Evolutionary conservation across 2,113 vertebrate genomes (phyloP).

Genomic region (Reinhardtius hippoglossoides): DNA sequence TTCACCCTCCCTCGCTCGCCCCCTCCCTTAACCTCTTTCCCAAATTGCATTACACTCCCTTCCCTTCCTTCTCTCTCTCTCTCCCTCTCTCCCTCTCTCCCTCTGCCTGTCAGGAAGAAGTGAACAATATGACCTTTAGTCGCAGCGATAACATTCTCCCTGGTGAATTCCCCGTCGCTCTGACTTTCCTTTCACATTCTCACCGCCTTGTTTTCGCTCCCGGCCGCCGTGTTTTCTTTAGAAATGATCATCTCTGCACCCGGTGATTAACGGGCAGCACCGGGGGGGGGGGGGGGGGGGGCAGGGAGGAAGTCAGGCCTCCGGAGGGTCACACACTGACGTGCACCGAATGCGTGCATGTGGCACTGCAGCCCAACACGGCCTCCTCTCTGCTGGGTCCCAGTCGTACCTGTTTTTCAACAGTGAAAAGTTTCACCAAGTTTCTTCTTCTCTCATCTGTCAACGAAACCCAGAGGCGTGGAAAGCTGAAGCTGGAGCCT

Average conservation of each 20-base stretch:
- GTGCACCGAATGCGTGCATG: too few relatives aligned
- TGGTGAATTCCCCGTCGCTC: conserved; percentile 52
- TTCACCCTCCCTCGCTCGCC: conserved; percentile 20
- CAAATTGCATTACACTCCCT: conserved; percentile 48
- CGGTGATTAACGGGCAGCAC: conserved; percentile 69
- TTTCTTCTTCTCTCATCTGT: not conserved
- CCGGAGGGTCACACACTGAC: not conserved
- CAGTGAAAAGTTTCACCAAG: not conserved
- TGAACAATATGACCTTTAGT: conserved; percentile 82
- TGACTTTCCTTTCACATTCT: conserved; percentile 69
- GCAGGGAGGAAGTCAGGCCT: conserved; percentile 33
- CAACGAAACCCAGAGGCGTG: conserved; percentile 23
- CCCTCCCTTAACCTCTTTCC: conserved; percentile 11
- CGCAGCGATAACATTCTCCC: conserved; percentile 77
- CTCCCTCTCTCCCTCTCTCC: conserved; percentile 10
- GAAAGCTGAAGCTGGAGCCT: not conserved
- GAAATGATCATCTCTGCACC: conserved; percentile 59
- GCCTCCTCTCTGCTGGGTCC: too few relatives aligned
- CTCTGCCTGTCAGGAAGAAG: conserved; percentile 75
- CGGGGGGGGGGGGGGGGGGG: not conserved
- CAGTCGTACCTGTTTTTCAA: not conserved
- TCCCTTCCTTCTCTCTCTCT: not conserved
- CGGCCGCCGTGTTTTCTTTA: conserved; percentile 68
- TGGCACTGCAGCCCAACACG: too few relatives aligned
- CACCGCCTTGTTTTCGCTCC: conserved; percentile 64